phyloP scores from a whole-genome alignment of 2,888 invertebrate species.

The Cosmopolites sordidus region DNA sequence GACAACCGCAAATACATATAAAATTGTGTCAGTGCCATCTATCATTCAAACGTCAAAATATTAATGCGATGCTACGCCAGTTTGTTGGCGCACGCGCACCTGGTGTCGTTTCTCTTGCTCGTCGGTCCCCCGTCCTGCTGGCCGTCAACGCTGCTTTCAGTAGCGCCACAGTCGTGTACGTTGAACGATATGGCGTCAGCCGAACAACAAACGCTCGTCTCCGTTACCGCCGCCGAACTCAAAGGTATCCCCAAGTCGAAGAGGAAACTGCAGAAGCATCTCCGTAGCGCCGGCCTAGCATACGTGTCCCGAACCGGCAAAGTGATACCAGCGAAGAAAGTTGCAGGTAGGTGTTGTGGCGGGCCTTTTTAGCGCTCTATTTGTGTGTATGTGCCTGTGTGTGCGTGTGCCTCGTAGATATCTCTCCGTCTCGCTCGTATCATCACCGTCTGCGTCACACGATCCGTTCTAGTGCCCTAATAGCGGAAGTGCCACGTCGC shows the following conservation, averaged over 20 bases:
- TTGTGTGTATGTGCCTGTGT: neutral
- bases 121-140: neutral
- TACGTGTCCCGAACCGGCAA: constrained; percentile 52
- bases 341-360: constrained; percentile 45
- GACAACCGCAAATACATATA: too few species aligned
- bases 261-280: constrained; percentile 50
- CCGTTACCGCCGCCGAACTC: constrained; percentile 41
- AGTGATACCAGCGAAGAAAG: constrained; percentile 51
- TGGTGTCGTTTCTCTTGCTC: neutral
- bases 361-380: too few species aligned
- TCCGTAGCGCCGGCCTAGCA: constrained; percentile 49
- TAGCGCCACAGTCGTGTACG: constrained; percentile 23
- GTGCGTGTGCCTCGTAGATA: neutral
- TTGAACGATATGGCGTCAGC: constrained; percentile 44
- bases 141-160: constrained; percentile 4
- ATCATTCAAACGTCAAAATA: neutral
- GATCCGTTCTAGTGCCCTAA: constrained; percentile 22
- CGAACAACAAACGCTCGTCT: constrained; percentile 45
- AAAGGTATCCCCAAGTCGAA: constrained; percentile 47
- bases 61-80: too few species aligned
- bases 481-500: constrained; percentile 14
- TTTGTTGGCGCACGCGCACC: neutral
- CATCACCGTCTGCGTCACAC: neutral
- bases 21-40: neutral
- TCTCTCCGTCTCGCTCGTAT: too few species aligned